Evolutionary conservation across 2,888 invertebrate genomes (phyloP), one percentile per base, ranked within the genome.

Genomic region (Unio pictorum): DNA sequence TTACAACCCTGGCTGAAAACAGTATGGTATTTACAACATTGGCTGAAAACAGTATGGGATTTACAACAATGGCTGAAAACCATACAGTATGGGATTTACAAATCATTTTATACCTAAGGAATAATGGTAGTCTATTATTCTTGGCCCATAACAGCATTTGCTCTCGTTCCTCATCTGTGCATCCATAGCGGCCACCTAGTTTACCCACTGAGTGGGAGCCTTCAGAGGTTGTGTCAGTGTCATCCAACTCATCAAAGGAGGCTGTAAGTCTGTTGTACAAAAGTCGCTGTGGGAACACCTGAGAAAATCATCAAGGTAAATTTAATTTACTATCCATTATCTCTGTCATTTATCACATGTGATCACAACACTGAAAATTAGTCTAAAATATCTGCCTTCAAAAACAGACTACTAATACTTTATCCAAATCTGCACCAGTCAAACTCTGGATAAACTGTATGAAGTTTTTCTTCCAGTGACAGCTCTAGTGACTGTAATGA

Each of bases 241-340:
- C 66, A 56, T 73, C 72, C 1, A 85, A 74, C 65, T 89, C 88
- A 64, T 87, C 85, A 73, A 89, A 89, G 7, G 86, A 86, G 15
- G 89, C 89, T 4, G 88, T 87, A 62, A 90, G 84, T 26, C 90
- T 82, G 81, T 90, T 86, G 74, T 90, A 90, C 60, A 83, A 76
- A 71, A 90, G 75, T 1, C 87, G 84, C 72, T 87, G 87, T 1
- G 90, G 89, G 72, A 90, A 90, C 34, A 89, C 89, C 89, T 90
- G 73, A 2, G 78, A 76, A 66, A 34, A 54, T 11, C 55, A 45
- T 55, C 15, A 61, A 55, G 20, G 45, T 55, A 54, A 61, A 61
- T 61, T 55, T 67, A 54, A 57, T 66, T 55, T 60, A 45, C 45
- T 45, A 4, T 18, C 20, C 15, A 15, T 20, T 60, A 66, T 66